Conservation (phyloP, 2,113 vertebrate genomes). For the Narcine bancroftii region DNA sequence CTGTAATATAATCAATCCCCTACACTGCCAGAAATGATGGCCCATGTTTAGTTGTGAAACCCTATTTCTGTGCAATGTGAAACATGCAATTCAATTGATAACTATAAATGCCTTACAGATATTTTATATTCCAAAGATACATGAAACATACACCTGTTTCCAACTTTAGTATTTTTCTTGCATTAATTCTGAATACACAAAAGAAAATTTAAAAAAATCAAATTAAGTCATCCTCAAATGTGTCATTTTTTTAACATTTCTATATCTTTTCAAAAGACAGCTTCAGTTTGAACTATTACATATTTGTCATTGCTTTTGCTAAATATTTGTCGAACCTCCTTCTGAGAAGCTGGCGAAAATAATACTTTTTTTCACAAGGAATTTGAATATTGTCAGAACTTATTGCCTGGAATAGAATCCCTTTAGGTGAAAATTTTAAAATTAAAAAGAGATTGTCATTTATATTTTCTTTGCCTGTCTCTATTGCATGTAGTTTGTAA, state of each 20-base stretch:
- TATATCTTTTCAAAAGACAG: neutral
- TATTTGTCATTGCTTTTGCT: neutral
- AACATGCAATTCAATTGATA: neutral
- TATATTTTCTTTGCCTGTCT: neutral
- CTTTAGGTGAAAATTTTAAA: neutral
- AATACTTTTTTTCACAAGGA: neutral
- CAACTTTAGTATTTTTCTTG: neutral
- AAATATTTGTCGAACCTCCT: neutral
- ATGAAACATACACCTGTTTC: neutral
- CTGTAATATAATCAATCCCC: too few relatives aligned
- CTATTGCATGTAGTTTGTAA: too few relatives aligned
- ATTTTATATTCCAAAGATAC: neutral
- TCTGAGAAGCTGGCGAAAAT: neutral
- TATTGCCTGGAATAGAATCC: neutral
- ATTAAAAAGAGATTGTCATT: neutral
- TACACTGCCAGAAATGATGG: too few relatives aligned
- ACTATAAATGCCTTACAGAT: neutral
- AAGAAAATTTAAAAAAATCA: neutral
- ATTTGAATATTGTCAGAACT: neutral
- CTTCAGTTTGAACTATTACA: neutral
- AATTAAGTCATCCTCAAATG: neutral
- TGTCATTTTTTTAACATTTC: neutral
- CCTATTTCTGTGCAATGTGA: neutral
- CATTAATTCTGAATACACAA: neutral
- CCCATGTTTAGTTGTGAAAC: neutral